phyloP scores from a whole-genome alignment of 2,888 invertebrate species.

The Hyalella azteca region DNA sequence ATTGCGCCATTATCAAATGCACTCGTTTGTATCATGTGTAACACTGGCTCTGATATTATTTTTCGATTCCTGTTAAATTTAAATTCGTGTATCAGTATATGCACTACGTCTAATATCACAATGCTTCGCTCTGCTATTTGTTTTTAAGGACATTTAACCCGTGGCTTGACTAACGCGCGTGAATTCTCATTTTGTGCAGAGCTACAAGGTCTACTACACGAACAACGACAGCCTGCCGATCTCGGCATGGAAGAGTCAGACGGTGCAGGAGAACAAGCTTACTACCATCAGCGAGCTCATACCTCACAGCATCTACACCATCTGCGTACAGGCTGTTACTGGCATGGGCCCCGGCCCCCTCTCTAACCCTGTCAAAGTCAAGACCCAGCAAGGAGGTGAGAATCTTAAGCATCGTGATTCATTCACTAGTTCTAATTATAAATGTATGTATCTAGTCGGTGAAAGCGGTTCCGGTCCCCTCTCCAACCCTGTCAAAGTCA shows the following conservation, averaged over 20 bases:
- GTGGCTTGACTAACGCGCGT: too few relatives aligned
- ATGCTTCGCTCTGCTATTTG: too few relatives aligned
- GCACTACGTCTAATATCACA: too few relatives aligned
- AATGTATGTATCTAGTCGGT: too few relatives aligned
- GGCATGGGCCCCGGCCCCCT: constrained; percentile 94
- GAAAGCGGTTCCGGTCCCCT: too few relatives aligned
- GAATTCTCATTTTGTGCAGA: constrained; percentile 42
- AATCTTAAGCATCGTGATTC: background rate
- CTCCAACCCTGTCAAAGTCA: constrained; percentile 95
- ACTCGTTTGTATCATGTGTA: too few relatives aligned
- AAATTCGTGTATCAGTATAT: too few relatives aligned
- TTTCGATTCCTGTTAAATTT: too few relatives aligned
- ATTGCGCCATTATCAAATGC: too few relatives aligned
- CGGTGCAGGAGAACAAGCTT: constrained; percentile 90
- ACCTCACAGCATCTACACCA: constrained; percentile 91
- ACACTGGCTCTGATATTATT: too few relatives aligned
- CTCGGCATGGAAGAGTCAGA: constrained; percentile 90
- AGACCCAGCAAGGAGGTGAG: constrained; percentile 89
- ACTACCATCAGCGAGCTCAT: constrained; percentile 91
- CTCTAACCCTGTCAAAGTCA: constrained; percentile 95
- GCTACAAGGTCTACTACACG: constrained; percentile 94
- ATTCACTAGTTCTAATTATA: background rate
- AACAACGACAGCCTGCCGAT: constrained; percentile 84
- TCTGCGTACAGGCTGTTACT: constrained; percentile 90
- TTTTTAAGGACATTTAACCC: too few relatives aligned